Conservation (phyloP, 2,113 vertebrate genomes). For the Oncorhynchus nerka region DNA sequence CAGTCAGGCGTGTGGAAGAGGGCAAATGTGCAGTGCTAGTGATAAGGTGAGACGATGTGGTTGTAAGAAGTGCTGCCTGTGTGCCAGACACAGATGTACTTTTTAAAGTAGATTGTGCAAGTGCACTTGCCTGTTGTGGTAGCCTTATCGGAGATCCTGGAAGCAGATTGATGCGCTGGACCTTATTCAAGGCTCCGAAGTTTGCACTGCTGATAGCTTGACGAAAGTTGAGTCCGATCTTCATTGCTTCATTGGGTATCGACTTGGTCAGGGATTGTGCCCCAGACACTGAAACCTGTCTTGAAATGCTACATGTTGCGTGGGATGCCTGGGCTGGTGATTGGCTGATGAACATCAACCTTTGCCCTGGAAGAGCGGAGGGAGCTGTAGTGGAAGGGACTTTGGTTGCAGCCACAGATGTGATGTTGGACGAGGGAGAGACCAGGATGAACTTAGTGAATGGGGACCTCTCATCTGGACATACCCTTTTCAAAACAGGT, state of each 20-base stretch:
- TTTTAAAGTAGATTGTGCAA: constrained; percentile 53
- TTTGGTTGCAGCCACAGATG: constrained; percentile 41
- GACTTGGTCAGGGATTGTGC: constrained; percentile 46
- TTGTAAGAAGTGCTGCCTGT: constrained; percentile 55
- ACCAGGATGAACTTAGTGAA: constrained; percentile 84
- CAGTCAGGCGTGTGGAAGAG: constrained; percentile 31
- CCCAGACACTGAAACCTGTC: constrained; percentile 32
- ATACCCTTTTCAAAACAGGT: constrained; percentile 57
- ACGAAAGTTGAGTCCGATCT: constrained; percentile 79
- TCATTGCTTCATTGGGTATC: constrained; percentile 80
- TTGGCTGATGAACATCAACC: constrained; percentile 84
- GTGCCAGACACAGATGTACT: constrained; percentile 34
- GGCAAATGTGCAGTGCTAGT: constrained; percentile 16
- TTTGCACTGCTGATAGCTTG: constrained; percentile 74
- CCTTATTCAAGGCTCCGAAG: constrained; percentile 64
- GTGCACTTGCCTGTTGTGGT: constrained; percentile 23
- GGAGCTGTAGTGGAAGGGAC: constrained; percentile 67
- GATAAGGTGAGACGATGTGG: constrained; percentile 7
- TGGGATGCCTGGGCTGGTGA: constrained; percentile 43
- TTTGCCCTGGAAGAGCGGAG: constrained; percentile 67
- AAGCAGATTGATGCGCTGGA: constrained; percentile 65
- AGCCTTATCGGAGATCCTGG: constrained; percentile 66
- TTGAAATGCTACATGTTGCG: constrained; percentile 50
- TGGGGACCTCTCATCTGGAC: constrained; percentile 66
- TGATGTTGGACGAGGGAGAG: constrained; percentile 62